These are phyloP conservation scores for Callocephalon fimbriatum DNA, from an alignment of 2,113 vertebrate genomes.

Conservation along the genomic window DNA sequence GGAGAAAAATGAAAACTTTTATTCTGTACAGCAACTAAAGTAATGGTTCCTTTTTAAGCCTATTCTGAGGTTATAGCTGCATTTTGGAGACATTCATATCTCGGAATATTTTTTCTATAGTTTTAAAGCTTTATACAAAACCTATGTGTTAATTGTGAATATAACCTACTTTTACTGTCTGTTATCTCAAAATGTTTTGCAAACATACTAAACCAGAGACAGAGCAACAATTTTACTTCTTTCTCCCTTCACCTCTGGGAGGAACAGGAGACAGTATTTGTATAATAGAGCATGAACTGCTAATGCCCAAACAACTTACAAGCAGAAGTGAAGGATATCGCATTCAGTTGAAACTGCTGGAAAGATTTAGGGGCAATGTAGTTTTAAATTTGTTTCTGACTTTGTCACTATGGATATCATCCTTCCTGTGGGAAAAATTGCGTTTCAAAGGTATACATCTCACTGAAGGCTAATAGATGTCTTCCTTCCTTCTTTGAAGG, in stretches of 20 bases:
- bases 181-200: background rate
- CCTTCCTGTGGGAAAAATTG: background rate
- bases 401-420: background rate
- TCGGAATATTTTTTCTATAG: background rate
- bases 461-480: conserved; percentile 8
- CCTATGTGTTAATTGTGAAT: background rate
- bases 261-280: background rate
- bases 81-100: background rate
- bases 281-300: background rate
- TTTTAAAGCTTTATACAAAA: background rate
- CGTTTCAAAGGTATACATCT: background rate
- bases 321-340: background rate
- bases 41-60: background rate
- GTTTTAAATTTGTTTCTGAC: conserved; percentile 1
- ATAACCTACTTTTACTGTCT: background rate
- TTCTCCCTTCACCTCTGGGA: background rate
- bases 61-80: conserved; percentile 9
- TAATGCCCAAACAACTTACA: background rate
- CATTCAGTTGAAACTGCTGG: background rate
- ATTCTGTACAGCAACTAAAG: background rate
- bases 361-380: background rate
- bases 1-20: conserved; percentile 46
- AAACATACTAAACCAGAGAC: background rate
- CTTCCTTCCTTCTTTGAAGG: background rate
- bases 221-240: background rate